phyloP scores from a whole-genome alignment of 2,797 vertebrate genomes.

The Craterocephalus amniculus region DNA sequence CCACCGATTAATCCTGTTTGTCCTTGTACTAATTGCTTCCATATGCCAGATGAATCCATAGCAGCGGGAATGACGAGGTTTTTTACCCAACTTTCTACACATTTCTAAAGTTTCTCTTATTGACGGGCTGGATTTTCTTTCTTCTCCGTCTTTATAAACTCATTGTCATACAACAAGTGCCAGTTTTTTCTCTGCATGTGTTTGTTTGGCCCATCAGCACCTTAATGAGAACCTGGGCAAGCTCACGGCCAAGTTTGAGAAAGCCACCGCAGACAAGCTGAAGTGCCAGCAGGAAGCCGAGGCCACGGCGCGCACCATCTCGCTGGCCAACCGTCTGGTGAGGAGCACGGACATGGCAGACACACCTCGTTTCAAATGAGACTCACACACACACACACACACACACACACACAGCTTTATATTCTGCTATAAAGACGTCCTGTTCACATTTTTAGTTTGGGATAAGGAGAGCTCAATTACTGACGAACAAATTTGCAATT shows the following conservation, averaged over 20 bases:
- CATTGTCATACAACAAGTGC: constrained; percentile 40
- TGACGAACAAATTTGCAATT: too few relatives aligned
- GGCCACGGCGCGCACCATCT: constrained; percentile 88
- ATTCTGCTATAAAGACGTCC: too few relatives aligned
- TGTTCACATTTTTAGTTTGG: too few relatives aligned
- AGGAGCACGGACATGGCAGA: constrained; percentile 65
- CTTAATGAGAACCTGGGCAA: constrained; percentile 93
- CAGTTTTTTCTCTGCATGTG: constrained; percentile 36
- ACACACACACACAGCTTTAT: too few relatives aligned
- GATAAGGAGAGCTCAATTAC: too few relatives aligned
- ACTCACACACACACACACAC: not conserved
- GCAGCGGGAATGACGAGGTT: constrained; percentile 55
- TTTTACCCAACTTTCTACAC: constrained; percentile 55
- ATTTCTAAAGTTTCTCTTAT: constrained; percentile 34
- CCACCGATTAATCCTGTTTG: constrained; percentile 79
- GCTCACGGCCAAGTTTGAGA: constrained; percentile 93
- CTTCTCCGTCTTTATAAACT: constrained; percentile 44
- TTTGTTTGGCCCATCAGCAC: constrained; percentile 74
- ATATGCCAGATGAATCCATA: constrained; percentile 73
- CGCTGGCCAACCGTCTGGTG: constrained; percentile 94
- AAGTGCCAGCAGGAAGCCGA: constrained; percentile 94
- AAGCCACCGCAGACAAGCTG: constrained; percentile 92
- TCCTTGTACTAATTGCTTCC: constrained; percentile 78
- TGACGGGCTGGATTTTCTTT: constrained; percentile 39
- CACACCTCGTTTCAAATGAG: not conserved